These are phyloP conservation scores for Echinarachnius parma DNA, from an alignment of 53 echinoderm and acorn worm species.

Conservation along the genomic window DNA sequence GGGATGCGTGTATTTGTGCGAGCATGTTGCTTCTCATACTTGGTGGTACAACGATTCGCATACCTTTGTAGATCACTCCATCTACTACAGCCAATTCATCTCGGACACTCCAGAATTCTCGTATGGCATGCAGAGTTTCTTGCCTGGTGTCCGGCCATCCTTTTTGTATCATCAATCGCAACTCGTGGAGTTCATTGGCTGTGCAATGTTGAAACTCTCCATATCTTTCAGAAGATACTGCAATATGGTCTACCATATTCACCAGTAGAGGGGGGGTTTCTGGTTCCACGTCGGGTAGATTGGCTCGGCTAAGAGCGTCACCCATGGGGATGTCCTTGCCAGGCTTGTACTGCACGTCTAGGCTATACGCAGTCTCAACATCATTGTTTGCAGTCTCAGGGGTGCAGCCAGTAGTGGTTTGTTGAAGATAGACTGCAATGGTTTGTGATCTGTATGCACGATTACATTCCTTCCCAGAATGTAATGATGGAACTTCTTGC, in stretches of 20 bases:
- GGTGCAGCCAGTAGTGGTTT: no score
- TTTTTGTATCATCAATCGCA: constrained; percentile 47
- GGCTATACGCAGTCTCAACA: no score
- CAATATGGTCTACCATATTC: constrained; percentile 53
- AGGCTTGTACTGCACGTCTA: no score
- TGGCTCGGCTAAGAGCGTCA: constrained; percentile 36
- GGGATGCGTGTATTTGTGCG: constrained; percentile 36
- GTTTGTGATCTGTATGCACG: no score
- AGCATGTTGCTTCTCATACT: constrained; percentile 51
- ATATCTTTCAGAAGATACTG: constrained; percentile 41
- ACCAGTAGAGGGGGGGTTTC: constrained; percentile 37
- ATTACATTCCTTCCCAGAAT: no score
- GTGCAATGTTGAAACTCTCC: constrained; percentile 44
- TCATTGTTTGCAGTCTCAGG: no score
- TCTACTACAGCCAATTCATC: constrained; percentile 62
- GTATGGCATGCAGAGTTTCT: constrained; percentile 46
- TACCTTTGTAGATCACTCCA: constrained; percentile 63
- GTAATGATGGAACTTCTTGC: no score
- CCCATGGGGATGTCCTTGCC: constrained; percentile 23
- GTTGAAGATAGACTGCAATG: no score
- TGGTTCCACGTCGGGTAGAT: constrained; percentile 44
- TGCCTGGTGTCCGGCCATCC: constrained; percentile 70
- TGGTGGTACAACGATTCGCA: constrained; percentile 65
- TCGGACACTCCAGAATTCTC: constrained; percentile 51
- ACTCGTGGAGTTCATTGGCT: constrained; percentile 55